Conservation (phyloP, 2,797 vertebrate species). For the Luscinia megarhynchos region DNA sequence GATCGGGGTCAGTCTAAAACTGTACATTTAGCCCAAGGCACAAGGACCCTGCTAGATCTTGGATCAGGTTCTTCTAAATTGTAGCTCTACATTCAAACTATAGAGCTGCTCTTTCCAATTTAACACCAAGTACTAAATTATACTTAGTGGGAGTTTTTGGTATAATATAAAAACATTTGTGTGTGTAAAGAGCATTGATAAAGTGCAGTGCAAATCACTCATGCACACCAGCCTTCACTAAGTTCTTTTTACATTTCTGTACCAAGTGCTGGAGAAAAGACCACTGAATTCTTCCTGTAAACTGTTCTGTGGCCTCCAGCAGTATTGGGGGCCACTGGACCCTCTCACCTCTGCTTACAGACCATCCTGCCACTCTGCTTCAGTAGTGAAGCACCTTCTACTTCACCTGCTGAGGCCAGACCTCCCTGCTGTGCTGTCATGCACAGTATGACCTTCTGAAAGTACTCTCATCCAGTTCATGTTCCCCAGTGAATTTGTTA, state of each 20-base stretch:
- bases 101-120: neutral
- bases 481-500: neutral
- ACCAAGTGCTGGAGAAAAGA: neutral
- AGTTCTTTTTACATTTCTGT: neutral
- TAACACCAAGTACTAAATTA: neutral
- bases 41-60: neutral
- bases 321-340: neutral
- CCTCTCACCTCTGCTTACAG: neutral
- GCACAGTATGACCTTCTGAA: neutral
- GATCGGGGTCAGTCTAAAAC: neutral
- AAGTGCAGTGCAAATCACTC: neutral
- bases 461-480: neutral
- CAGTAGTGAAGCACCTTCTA: neutral
- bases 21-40: neutral
- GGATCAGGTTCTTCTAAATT: neutral
- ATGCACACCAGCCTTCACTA: fast-evolving
- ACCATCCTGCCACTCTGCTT: neutral
- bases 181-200: neutral
- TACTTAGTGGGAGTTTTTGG: neutral
- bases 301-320: neutral
- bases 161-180: neutral
- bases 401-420: neutral
- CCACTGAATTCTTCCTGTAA: neutral
- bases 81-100: neutral
- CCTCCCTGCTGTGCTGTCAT: neutral